Evolutionary conservation across 2,888 invertebrate genomes (phyloP), one percentile per base, ranked within the genome.

Genomic region (Agriopis leucophaearia): DNA sequence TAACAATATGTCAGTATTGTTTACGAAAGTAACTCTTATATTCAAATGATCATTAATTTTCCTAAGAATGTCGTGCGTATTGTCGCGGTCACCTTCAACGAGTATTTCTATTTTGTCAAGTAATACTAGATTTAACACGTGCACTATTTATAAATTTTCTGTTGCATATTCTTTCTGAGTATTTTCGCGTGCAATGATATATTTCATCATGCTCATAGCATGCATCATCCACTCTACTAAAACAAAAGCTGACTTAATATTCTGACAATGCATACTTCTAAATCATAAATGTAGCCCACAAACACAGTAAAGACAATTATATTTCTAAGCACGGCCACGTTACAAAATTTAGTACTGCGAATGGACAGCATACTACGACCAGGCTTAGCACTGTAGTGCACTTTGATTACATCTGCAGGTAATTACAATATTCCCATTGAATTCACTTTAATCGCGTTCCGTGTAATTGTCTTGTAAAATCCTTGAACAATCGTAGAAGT

Each of bases 401-500:
- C 52, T 70, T 70, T 74, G 72, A 76, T 78, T 74, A 73, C 74
- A 60, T 64, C 70, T 73, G 65, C 64, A 48, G 27, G 66, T 68
- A 69, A 72, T 73, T 69, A 75, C 68, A 27, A 64, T 74, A 72
- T 71, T 78, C 75, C 78, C 78, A 82, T 81, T 80, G 78, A 79
- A 81, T 79, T 81, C 64, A 74, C 78, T 77, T 78, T 71, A 80
- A 80, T 80, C 74, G 77, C 74, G 74, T 72, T 74, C 71, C 69
- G 77, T 73, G 73, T 80, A 78, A 83, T 84, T 80, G 77, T 79
- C 75, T 63, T 69, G 64, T 66, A 66, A 67, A 72, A 80, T 80
- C 82, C 83, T 84, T 82, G 82, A 78, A 79, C 73, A 74, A 76
- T 76, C 72, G 77, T 77, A 70, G 68, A 74, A 74, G 75, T 75